Conservation (phyloP, 2,888 invertebrate genomes). For the Leptogaster cylindrica region DNA sequence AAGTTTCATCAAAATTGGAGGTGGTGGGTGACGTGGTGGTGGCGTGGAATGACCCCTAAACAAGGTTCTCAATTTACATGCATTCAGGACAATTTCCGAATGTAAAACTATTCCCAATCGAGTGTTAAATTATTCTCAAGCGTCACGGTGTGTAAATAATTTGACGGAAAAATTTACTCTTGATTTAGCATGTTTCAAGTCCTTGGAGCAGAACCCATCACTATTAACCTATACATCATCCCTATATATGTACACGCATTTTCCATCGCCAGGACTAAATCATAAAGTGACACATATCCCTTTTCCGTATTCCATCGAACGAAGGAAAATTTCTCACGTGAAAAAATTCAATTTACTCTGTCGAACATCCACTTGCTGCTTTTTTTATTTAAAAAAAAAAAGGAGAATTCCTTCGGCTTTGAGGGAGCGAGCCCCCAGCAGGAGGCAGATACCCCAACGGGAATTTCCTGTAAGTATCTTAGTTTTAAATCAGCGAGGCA, state of each 20-base stretch:
- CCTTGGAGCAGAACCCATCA: no score
- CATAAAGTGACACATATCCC: slow-evolving; percentile 5
- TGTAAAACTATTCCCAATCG: no score
- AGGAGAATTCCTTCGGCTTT: slow-evolving; percentile 9
- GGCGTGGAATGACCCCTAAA: no score
- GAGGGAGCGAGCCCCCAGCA: not conserved
- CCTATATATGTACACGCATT: slow-evolving; percentile 18
- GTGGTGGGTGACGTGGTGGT: no score
- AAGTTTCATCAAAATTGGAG: no score
- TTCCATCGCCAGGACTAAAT: slow-evolving; percentile 15
- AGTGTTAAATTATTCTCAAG: no score
- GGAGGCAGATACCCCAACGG: slow-evolving; percentile 20
- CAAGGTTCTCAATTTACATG: no score
- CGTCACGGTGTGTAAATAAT: no score
- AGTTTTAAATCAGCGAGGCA: slow-evolving; percentile 31
- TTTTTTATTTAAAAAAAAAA: slow-evolving; percentile 18
- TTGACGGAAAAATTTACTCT: no score
- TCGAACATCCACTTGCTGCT: slow-evolving; percentile 18
- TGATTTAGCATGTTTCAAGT: no score
- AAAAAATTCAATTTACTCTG: slow-evolving; percentile 36
- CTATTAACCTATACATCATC: no score
- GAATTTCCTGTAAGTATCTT: slow-evolving; percentile 21
- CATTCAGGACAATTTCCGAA: no score
- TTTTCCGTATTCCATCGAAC: not conserved
- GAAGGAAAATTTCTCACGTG: slow-evolving; percentile 27